Percentiles rank a stretch among this genome's conserved stretches.
phyloP scores from a whole-genome alignment of 2,797 vertebrate species.

The Enoplosus armatus region DNA sequence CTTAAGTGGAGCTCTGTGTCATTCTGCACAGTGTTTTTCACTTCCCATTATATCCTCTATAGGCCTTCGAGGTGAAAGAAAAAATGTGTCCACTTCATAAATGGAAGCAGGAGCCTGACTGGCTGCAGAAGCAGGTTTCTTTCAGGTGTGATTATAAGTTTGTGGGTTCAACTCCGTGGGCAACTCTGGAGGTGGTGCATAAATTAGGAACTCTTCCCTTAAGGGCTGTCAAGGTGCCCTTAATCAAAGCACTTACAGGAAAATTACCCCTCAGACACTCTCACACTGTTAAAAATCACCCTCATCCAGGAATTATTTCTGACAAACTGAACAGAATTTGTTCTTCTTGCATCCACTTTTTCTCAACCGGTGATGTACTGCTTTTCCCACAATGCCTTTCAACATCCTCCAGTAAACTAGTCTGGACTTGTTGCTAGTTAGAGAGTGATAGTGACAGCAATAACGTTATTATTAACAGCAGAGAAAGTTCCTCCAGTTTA shows the following conservation, averaged over 20 bases:
- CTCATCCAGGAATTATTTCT: constrained; percentile 1
- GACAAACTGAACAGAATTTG: background rate
- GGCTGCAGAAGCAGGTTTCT: background rate
- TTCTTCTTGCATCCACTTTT: background rate
- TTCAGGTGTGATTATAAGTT: constrained; percentile 2
- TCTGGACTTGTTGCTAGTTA: background rate
- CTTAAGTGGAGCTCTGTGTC: constrained; percentile 45
- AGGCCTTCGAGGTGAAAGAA: background rate
- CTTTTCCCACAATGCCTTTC: background rate
- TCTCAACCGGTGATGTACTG: background rate
- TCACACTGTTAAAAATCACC: constrained; percentile 1
- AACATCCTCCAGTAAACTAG: background rate
- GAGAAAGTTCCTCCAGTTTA: background rate
- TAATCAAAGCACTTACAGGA: constrained; percentile 51
- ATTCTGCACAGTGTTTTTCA: constrained; percentile 33
- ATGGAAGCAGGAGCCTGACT: background rate
- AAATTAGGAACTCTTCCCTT: constrained; percentile 23
- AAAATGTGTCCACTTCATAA: background rate
- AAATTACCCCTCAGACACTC: constrained; percentile 32
- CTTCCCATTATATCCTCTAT: constrained; percentile 18
- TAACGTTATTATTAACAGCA: background rate
- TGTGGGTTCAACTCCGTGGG: constrained; percentile 1
- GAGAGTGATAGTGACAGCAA: background rate
- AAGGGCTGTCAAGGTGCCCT: constrained; percentile 55
- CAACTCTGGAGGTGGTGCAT: background rate